Percentiles rank a stretch among this genome's conserved stretches.
Evolutionary conservation across 2,797 vertebrate genomes (phyloP).

Genomic region (Microctenopoma stevenorrisi): DNA sequence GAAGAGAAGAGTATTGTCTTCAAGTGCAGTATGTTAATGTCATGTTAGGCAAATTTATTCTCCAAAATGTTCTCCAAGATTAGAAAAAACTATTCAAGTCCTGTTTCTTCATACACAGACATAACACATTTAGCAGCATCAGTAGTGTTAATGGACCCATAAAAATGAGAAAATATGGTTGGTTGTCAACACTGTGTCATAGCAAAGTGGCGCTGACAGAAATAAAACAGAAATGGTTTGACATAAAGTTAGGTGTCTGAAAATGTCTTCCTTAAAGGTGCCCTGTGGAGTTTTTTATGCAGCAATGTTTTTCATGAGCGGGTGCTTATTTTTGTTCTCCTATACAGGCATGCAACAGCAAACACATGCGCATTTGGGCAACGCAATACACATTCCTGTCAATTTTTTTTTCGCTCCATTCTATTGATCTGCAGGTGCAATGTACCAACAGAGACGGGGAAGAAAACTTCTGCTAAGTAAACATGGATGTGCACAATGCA

Average conservation of each 20-base stretch:
- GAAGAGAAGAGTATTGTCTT: background rate
- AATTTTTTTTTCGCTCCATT: background rate
- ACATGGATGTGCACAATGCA: background rate
- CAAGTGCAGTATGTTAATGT: background rate
- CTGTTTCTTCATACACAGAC: background rate
- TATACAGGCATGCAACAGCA: background rate
- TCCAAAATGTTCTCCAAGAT: background rate
- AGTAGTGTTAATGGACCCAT: conserved; percentile 2
- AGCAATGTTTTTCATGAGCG: background rate
- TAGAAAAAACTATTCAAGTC: background rate
- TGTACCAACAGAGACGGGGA: background rate
- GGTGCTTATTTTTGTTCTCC: background rate
- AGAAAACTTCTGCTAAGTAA: background rate
- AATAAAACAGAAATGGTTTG: background rate
- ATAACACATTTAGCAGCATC: background rate
- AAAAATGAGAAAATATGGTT: conserved; percentile 4
- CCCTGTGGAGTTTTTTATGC: background rate
- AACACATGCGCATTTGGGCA: background rate
- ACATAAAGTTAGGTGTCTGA: background rate
- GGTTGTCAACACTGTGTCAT: conserved; percentile 1
- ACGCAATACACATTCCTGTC: background rate
- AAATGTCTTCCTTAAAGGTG: background rate
- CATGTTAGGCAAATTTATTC: background rate
- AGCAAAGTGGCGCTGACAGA: background rate
- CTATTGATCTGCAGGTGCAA: background rate